Conservation (phyloP, 2,888 invertebrate species). For the Amaurobius ferox region DNA sequence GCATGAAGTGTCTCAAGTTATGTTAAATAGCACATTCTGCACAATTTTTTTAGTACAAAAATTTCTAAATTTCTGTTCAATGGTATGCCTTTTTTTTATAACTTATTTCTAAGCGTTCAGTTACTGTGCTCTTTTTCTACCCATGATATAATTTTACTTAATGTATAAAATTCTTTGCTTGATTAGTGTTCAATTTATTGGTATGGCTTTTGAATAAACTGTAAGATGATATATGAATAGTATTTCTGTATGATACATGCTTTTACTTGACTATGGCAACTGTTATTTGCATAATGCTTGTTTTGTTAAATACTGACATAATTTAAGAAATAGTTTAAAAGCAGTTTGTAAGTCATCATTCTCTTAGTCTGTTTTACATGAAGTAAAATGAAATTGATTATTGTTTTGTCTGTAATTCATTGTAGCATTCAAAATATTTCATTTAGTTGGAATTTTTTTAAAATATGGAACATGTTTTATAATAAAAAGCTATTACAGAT, state of each 20-base stretch:
- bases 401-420: conserved; percentile 30
- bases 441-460: conserved; percentile 10
- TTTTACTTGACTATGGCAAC: conserved; percentile 55
- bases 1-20: conserved; percentile 19
- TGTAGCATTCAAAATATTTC: conserved; percentile 9
- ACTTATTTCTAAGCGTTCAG: background rate
- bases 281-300: conserved; percentile 62
- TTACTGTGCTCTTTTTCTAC: conserved; percentile 3
- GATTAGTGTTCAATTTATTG: conserved; percentile 7
- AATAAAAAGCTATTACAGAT: conserved; percentile 10
- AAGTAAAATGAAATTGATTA: conserved; percentile 24
- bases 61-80: conserved; percentile 4
- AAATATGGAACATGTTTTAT: conserved; percentile 13
- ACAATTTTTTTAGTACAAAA: conserved; percentile 11
- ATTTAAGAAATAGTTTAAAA: conserved; percentile 40
- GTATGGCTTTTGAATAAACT: conserved; percentile 29
- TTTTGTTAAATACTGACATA: conserved; percentile 50
- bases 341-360: conserved; percentile 54
- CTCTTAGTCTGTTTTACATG: conserved; percentile 58
- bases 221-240: conserved; percentile 23
- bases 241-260: conserved; percentile 49
- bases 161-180: conserved; percentile 14
- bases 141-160: background rate
- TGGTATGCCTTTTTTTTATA: background rate
- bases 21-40: conserved; percentile 13